phyloP scores from a whole-genome alignment of 2,797 vertebrate species.

The Notolabrus celidotus region DNA sequence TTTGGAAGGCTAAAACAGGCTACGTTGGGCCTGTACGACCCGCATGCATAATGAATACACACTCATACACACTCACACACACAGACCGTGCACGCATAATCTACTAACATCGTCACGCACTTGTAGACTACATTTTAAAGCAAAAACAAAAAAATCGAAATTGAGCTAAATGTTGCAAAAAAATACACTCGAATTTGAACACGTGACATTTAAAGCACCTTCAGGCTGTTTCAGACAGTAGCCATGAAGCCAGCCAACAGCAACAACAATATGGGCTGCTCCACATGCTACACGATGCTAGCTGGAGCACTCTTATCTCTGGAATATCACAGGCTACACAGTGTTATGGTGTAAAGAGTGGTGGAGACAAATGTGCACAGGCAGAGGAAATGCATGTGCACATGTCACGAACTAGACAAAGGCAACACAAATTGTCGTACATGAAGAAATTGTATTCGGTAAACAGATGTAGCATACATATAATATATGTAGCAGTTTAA shows the following conservation, averaged over 20 bases:
- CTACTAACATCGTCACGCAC: not conserved
- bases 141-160: not conserved
- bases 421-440: constrained; percentile 4
- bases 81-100: not conserved
- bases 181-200: not conserved
- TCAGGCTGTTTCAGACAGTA: not conserved
- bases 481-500: not conserved
- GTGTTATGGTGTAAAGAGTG: not conserved
- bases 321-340: not conserved
- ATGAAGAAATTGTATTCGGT: not conserved
- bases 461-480: constrained; percentile 1
- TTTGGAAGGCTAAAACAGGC: constrained; percentile 11
- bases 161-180: not conserved
- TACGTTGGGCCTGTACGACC: constrained; percentile 28
- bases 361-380: not conserved
- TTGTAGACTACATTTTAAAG: not conserved
- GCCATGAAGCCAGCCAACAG: constrained; percentile 4
- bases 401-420: constrained; percentile 29
- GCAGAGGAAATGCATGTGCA: not conserved
- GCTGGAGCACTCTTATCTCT: not conserved
- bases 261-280: constrained; percentile 34
- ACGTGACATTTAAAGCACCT: constrained; percentile 20
- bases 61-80: not conserved
- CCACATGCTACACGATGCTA: constrained; percentile 45
- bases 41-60: constrained; percentile 8